Percentiles rank a stretch among this genome's conserved stretches.
These are phyloP conservation scores for Papilio glaucus DNA, from an alignment of 1,140 invertebrate genomes.

Conservation along the genomic window DNA sequence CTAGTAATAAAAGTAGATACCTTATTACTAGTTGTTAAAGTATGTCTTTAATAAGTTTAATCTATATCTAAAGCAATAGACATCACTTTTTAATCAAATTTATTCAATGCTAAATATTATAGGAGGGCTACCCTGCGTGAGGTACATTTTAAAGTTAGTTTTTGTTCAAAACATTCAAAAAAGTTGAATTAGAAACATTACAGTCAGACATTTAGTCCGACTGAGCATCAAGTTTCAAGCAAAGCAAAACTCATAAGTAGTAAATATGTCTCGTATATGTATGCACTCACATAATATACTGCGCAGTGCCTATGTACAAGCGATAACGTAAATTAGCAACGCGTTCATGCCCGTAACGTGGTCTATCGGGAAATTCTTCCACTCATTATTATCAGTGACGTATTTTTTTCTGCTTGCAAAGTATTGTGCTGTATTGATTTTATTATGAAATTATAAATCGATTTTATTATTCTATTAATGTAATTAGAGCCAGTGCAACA, in stretches of 20 bases:
- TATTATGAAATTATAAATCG: background rate
- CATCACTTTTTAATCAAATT: no score
- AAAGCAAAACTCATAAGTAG: background rate
- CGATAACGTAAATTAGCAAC: constrained; percentile 36
- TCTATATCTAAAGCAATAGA: no score
- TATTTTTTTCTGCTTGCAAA: background rate
- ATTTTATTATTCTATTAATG: background rate
- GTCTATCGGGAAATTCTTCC: constrained; percentile 20
- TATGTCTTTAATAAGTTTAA: no score
- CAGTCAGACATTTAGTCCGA: no score
- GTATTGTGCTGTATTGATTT: background rate
- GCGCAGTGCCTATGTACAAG: constrained; percentile 17
- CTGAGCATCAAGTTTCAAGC: no score
- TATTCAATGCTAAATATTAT: no score
- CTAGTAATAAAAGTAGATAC: no score
- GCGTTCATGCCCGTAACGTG: constrained; percentile 14
- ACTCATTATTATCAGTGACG: background rate
- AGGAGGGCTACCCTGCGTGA: no score
- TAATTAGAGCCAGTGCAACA: background rate
- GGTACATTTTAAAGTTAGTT: no score
- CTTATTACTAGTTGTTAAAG: no score
- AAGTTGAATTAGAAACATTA: no score
- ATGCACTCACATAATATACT: background rate
- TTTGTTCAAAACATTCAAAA: no score
- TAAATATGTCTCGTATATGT: background rate